Evolutionary conservation across 2,113 vertebrate genomes (phyloP), one percentile per base, ranked within the genome.

Genomic region (Amphiprion ocellaris): DNA sequence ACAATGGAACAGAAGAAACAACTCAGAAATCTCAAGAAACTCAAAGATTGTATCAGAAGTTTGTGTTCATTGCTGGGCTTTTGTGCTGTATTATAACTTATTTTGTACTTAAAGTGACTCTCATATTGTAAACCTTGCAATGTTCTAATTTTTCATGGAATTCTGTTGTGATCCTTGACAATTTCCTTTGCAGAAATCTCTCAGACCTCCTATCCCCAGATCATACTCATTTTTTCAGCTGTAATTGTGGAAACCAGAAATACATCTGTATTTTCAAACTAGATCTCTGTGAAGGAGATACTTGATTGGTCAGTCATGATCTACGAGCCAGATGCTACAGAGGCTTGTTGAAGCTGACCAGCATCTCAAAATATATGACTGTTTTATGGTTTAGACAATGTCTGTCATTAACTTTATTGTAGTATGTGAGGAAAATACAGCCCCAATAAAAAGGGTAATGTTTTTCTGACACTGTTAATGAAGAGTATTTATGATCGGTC

Each of bases 321-420:
- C 65, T 83, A 86, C 70, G 82, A 74, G 83, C 78, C 83, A 89
- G 82, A 87, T 87, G 89, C 71, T 77, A 74, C 66, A 62, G 69
- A 84, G 71, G 81, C 79, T 83, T 82, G 76, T 76, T 92, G 88
- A 92, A 86, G 77, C 84, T 87, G 87, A 90, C 83, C 87, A 88
- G 77, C 88, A 85, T 87, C 80, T 88, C 82, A 81, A 79, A 92
- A 93, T 94, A 93, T 93, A 93, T 90, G 91, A 91, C 91, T 90
- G 80, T 87, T 94, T 95, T 94, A 94, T 91, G 89, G 87, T 80
- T 84, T 85, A 89, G 89, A 93, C 92, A 91, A 93, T 93, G 91
- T 92, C 90, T 89, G 90, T 92, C 93, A 95, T 95, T 93, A 93
- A 92, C 86, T 92, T 94, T 93, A 93, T 90, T 87, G 88, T 88